Evolutionary conservation across 64 coral and sea anemone species (phyloP).

Genomic region (Montipora sp.): DNA sequence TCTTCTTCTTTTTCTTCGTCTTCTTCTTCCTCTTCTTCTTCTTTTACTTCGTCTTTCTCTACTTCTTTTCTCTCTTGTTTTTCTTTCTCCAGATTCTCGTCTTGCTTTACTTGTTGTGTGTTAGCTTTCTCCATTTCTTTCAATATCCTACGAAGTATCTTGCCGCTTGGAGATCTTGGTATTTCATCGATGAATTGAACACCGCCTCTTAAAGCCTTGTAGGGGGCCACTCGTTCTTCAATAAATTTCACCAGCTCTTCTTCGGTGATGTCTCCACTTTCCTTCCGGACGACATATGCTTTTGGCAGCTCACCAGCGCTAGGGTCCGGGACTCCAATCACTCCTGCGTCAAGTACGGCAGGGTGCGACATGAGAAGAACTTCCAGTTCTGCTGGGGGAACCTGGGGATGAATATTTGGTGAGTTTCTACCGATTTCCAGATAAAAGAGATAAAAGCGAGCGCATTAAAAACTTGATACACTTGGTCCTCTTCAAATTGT

Average conservation of each 20-base stretch:
- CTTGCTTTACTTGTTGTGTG: neutral
- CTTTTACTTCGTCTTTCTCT: neutral
- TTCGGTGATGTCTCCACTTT: constrained; percentile 52
- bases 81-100: neutral
- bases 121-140: neutral
- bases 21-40: neutral
- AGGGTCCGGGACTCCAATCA: constrained; percentile 61
- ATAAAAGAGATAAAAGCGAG: too few relatives aligned
- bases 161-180: constrained; percentile 51
- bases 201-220: constrained; percentile 68
- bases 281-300: constrained; percentile 52
- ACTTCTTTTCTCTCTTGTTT: neutral
- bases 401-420: neutral
- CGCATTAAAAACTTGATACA: too few relatives aligned
- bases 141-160: constrained; percentile 59
- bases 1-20: neutral
- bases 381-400: constrained; percentile 75
- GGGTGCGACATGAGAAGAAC: constrained; percentile 63
- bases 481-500: too few relatives aligned
- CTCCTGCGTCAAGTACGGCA: constrained; percentile 61
- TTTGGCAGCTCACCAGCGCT: constrained; percentile 66
- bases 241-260: constrained; percentile 48
- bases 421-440: too few relatives aligned
- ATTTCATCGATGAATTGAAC: constrained; percentile 62
- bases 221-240: constrained; percentile 56